These are phyloP conservation scores for Scolopax mira DNA, from an alignment of 2,113 vertebrate species.

Conservation along the genomic window DNA sequence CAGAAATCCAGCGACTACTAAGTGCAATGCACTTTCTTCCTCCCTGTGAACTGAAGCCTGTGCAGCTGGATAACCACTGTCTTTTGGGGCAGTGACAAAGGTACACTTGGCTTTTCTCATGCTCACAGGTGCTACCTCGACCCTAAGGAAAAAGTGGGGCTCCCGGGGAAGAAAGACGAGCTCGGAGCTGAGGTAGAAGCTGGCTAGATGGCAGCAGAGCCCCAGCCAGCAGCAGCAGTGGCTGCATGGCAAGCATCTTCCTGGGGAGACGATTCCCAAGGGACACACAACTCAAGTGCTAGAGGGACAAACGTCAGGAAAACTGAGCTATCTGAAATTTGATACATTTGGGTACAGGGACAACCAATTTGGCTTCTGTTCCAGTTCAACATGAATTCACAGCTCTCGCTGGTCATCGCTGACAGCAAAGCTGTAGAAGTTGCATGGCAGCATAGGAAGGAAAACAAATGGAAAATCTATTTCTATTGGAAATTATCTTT, in stretches of 20 bases:
- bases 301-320: background rate
- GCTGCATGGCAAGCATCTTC: background rate
- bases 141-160: fast-evolving
- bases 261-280: background rate
- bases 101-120: background rate
- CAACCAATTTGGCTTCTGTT: background rate
- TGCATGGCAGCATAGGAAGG: background rate
- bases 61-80: fast-evolving
- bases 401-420: background rate
- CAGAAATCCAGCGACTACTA: background rate
- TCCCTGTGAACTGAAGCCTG: background rate
- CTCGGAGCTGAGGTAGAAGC: background rate
- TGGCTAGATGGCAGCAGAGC: constrained; percentile 61
- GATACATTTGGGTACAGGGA: background rate
- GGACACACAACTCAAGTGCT: background rate
- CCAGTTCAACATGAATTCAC: background rate
- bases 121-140: background rate
- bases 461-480: background rate
- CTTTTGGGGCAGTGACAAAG: background rate
- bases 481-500: background rate
- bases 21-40: fast-evolving
- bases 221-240: background rate
- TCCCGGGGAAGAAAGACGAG: background rate
- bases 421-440: background rate
- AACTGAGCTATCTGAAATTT: background rate